Evolutionary conservation across 2,113 vertebrate species (phyloP), one percentile per base, ranked within the genome.

Genomic region (Lethenteron reissneri): DNA sequence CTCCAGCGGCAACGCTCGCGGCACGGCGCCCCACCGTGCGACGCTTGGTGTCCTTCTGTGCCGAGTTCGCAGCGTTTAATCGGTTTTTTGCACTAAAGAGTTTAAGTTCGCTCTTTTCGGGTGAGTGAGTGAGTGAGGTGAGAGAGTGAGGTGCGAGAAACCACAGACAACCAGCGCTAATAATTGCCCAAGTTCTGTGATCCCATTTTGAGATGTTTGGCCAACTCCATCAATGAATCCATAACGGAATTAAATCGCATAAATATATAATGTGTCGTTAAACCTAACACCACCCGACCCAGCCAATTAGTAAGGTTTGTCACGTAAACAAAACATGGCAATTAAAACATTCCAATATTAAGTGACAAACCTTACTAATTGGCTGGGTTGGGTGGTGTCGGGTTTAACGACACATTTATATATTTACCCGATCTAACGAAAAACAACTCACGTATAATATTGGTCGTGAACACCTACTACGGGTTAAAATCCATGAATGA

Each of bases 1-100:
- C 87, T 79, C 69, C 19, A 41, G 41, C 41, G 41, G 41, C 41
- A 7, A 41, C 41, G 41, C 6, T 1, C 41, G 6, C 41, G 41
- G 41, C 41, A 41, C 41, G 41, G 5, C 1, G 41, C 41, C 41
- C 41, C 41, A 6, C 41, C 41, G 41, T 41, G 41, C 6, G 41
- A 6, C 41, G 41, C 41, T 4, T 25, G 25, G 25, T 25, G 25
- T 25, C 25, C 25, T 25, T 41, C 41, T 41, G 41, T 8, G 64
- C 64, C 11, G 8, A 17, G 64, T 2, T 68, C 8, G 11, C 9
- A 25, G 64, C n/a, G n/a, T 68, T 25, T 2, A 17, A 10, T 3
- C 64, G 10, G 10, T 68, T 68, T 15, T 64, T 68, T 11, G n/a
- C 25, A n/a, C 64, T 10, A 68, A n/a, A 17, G 64, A 9, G 25